Conservation (phyloP, 2,888 invertebrate species). For the Glaucopsyche alexis region DNA sequence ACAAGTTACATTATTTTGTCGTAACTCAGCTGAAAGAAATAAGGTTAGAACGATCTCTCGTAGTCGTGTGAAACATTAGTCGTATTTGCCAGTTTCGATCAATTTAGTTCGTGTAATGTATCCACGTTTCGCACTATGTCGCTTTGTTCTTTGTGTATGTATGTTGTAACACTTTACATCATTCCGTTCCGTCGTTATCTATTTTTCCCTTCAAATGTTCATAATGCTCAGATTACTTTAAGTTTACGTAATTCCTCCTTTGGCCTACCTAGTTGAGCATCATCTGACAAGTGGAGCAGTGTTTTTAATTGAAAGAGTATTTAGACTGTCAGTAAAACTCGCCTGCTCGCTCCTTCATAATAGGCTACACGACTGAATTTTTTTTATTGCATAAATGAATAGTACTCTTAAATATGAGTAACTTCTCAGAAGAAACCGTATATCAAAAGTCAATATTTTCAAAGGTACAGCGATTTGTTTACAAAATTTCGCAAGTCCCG, state of each 20-base stretch:
- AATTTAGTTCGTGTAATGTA: conserved; percentile 29
- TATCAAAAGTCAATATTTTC: too few species aligned
- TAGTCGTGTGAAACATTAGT: conserved; percentile 26
- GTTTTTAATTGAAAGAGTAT: background rate
- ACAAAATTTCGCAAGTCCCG: too few species aligned
- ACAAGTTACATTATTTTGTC: conserved; percentile 7
- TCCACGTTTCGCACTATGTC: conserved; percentile 30
- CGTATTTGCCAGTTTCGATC: conserved; percentile 23
- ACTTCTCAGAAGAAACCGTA: too few species aligned
- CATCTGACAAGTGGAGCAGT: conserved; percentile 12
- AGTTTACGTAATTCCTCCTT: conserved; percentile 25
- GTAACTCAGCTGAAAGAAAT: conserved; percentile 5
- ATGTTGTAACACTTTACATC: conserved; percentile 30
- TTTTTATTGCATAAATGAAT: too few species aligned
- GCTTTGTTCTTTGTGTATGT: conserved; percentile 28
- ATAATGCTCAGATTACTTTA: conserved; percentile 22
- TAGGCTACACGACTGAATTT: too few species aligned
- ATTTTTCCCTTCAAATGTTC: conserved; percentile 23
- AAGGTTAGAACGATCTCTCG: conserved; percentile 7
- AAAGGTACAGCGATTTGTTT: too few species aligned
- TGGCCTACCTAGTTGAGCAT: conserved; percentile 16
- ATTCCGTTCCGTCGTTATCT: conserved; percentile 27
- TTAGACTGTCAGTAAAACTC: background rate
- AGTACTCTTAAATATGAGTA: too few species aligned
- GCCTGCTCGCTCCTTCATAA: background rate